Conservation (phyloP, 2,797 vertebrate species). For the Mergus octosetaceus region DNA sequence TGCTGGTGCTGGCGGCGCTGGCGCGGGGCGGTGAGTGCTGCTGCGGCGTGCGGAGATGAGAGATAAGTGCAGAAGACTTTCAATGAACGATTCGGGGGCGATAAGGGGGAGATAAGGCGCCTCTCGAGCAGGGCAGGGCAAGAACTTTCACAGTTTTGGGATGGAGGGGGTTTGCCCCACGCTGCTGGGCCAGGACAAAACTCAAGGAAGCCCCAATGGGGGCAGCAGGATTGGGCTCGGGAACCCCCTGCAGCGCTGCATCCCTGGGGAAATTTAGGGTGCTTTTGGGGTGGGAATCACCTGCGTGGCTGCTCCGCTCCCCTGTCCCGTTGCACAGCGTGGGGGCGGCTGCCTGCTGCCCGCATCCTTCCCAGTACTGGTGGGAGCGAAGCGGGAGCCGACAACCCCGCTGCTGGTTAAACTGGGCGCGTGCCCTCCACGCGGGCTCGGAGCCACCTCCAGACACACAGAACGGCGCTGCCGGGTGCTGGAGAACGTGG, state of each 20-base stretch:
- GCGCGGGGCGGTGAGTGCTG: constrained; percentile 25
- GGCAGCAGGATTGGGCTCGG: background rate
- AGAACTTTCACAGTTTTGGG: background rate
- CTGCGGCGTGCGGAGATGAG: background rate
- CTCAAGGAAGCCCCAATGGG: fast-evolving
- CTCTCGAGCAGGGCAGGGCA: background rate
- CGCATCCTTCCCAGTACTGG: background rate
- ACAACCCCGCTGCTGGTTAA: background rate
- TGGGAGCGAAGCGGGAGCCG: background rate
- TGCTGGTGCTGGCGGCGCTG: background rate
- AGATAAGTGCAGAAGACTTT: constrained; percentile 28
- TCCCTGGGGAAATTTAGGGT: background rate
- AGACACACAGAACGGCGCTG: background rate
- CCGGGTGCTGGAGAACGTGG: no score
- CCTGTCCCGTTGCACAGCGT: fast-evolving
- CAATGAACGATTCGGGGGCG: background rate
- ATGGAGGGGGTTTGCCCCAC: background rate
- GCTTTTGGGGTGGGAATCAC: background rate
- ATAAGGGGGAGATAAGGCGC: constrained; percentile 51
- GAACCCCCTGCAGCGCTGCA: fast-evolving
- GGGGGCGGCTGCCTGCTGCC: fast-evolving
- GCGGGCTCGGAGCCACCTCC: background rate
- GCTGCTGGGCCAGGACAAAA: background rate
- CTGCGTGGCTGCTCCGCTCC: background rate
- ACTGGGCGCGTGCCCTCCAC: background rate